A percentile compares a stretch with the other conserved stretches of the same genome.
phyloP scores from a whole-genome alignment of 92 coral and sea anemone species.

The Siderastrea radians region DNA sequence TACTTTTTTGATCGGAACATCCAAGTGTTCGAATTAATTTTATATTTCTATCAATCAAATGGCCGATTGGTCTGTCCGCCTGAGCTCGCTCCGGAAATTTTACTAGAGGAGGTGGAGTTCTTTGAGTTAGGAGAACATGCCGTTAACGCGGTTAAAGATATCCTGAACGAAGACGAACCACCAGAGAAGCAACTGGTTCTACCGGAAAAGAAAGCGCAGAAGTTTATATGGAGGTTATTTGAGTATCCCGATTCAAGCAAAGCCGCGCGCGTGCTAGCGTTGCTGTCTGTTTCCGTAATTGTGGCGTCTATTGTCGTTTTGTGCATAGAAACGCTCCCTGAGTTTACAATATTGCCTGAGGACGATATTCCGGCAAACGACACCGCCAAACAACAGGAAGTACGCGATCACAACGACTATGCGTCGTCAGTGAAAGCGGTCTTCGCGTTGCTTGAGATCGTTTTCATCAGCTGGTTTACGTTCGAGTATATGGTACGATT shows the following conservation, averaged over 20 bases:
- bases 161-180: constrained; percentile 82
- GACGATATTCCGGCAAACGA: constrained; percentile 69
- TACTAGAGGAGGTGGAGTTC: constrained; percentile 94
- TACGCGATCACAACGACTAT: constrained; percentile 68
- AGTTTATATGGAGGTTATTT: constrained; percentile 87
- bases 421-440: constrained; percentile 63
- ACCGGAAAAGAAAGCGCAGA: constrained; percentile 78
- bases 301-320: constrained; percentile 91
- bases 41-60: constrained; percentile 96
- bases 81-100: constrained; percentile 93
- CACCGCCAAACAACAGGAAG: constrained; percentile 56
- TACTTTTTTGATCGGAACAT: constrained; percentile 96
- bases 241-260: constrained; percentile 95
- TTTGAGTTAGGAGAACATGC: constrained; percentile 97
- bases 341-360: constrained; percentile 72
- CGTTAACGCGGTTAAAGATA: constrained; percentile 88
- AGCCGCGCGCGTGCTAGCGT: constrained; percentile 86
- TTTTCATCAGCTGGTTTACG: constrained; percentile 96
- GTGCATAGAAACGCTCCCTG: constrained; percentile 93
- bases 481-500: constrained; percentile 92
- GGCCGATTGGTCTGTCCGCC: constrained; percentile 97
- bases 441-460: constrained; percentile 88
- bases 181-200: constrained; percentile 66
- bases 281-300: constrained; percentile 91
- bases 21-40: constrained; percentile 92